A percentile compares a stretch with the other conserved stretches of the same genome.
Evolutionary conservation across 2,113 vertebrate genomes (phyloP).

Genomic region (Tachycineta bicolor): DNA sequence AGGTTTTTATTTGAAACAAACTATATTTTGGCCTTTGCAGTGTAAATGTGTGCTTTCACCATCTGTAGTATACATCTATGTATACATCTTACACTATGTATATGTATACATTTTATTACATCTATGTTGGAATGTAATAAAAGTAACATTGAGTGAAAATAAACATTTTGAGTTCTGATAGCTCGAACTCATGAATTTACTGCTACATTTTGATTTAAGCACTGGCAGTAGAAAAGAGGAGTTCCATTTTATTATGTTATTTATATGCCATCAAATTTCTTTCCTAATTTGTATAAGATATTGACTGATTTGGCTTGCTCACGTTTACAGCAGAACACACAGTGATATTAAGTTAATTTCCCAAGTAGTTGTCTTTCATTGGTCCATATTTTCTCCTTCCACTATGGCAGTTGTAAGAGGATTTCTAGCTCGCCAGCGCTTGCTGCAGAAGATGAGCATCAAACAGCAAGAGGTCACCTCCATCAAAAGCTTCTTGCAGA

Average conservation of each 20-base stretch:
- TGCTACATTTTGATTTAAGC: neutral
- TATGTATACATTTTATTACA: neutral
- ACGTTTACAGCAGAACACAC: neutral
- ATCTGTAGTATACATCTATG: neutral
- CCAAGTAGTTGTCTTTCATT: neutral
- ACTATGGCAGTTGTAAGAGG: conserved; percentile 83
- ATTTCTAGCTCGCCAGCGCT: conserved; percentile 85
- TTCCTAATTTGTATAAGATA: neutral
- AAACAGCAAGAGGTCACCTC: conserved; percentile 80
- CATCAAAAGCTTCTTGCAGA: conserved; percentile 87
- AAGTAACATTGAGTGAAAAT: neutral
- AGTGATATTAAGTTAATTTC: neutral
- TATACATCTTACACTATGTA: neutral
- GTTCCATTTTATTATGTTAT: neutral
- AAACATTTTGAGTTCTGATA: neutral
- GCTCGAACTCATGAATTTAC: neutral
- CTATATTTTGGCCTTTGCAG: neutral
- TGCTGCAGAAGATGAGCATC: conserved; percentile 74
- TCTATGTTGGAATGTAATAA: neutral
- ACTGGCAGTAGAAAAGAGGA: neutral
- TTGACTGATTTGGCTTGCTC: neutral
- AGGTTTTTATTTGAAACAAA: neutral
- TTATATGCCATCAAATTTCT: neutral
- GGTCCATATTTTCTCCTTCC: conserved; percentile 22
- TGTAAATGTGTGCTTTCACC: neutral